These are phyloP conservation scores for Pogoniulus pusillus DNA, from an alignment of 2,797 vertebrate genomes.

Conservation along the genomic window DNA sequence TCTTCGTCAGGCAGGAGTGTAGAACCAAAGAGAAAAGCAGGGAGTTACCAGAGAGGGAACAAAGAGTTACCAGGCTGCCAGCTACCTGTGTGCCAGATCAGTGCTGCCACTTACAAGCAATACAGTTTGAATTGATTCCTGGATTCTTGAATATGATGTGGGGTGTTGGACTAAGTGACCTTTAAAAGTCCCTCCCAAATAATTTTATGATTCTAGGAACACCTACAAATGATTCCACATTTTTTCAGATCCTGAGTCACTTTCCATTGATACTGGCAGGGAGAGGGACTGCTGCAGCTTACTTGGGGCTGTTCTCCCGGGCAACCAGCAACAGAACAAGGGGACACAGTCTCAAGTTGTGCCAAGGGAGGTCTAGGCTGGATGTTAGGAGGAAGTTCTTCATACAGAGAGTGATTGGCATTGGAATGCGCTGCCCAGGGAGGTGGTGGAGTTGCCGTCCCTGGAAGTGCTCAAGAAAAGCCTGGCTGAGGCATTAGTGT, in stretches of 20 bases:
- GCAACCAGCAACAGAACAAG: no score
- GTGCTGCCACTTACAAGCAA: rapidly evolving
- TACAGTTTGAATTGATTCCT: not conserved
- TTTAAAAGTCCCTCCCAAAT: no score
- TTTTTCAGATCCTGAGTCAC: not conserved
- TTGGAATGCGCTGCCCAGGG: no score
- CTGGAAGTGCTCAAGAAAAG: no score
- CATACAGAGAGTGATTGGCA: no score
- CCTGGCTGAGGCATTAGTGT: no score
- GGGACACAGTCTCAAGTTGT: no score
- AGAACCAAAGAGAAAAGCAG: rapidly evolving
- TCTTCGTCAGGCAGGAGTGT: rapidly evolving
- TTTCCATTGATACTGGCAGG: not conserved
- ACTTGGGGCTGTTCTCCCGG: rapidly evolving
- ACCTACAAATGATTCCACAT: not conserved
- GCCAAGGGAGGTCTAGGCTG: no score
- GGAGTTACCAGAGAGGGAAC: not conserved
- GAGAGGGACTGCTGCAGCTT: not conserved
- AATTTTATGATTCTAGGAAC: no score
- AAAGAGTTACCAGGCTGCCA: rapidly evolving
- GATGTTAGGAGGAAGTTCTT: no score
- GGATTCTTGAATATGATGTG: not conserved
- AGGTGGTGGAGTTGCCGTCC: no score
- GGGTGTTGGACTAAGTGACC: no score
- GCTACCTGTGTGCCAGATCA: rapidly evolving